Evolutionary conservation across 2,797 vertebrate species (phyloP).

Genomic region (Micrastur ruficollis): DNA sequence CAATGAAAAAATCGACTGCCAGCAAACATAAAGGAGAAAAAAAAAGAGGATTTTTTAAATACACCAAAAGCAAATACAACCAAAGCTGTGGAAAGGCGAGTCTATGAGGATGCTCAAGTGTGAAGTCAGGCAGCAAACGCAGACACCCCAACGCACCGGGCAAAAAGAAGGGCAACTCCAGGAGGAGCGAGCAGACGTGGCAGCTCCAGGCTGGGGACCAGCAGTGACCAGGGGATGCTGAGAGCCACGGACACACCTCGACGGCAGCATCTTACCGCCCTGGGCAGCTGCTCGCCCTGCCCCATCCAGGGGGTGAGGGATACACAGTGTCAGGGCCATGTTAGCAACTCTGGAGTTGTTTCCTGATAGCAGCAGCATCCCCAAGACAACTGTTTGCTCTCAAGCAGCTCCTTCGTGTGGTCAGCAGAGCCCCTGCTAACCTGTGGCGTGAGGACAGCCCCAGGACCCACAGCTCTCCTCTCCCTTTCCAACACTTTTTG

Average conservation of each 20-base stretch:
- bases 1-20: not conserved
- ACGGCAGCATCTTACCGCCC: not conserved
- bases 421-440: not conserved
- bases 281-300: rapidly evolving
- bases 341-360: not conserved
- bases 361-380: not conserved
- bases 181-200: not conserved
- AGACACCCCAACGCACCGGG: rapidly evolving
- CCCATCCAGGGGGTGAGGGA: not conserved
- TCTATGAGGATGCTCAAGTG: rapidly evolving
- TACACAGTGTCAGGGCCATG: rapidly evolving
- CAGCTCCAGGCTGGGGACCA: not conserved
- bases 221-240: not conserved
- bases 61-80: not conserved
- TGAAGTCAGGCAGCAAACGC: not conserved
- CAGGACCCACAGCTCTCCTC: not conserved
- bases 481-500: not conserved
- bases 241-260: rapidly evolving
- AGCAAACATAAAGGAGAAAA: not conserved
- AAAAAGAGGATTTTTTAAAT: not conserved
- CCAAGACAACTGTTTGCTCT: not conserved
- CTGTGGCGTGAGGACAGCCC: rapidly evolving
- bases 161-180: not conserved
- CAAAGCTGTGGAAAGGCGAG: not conserved
- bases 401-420: not conserved